Conservation (phyloP, 2,113 vertebrate genomes). For the Gasterosteus aculeatus region DNA sequence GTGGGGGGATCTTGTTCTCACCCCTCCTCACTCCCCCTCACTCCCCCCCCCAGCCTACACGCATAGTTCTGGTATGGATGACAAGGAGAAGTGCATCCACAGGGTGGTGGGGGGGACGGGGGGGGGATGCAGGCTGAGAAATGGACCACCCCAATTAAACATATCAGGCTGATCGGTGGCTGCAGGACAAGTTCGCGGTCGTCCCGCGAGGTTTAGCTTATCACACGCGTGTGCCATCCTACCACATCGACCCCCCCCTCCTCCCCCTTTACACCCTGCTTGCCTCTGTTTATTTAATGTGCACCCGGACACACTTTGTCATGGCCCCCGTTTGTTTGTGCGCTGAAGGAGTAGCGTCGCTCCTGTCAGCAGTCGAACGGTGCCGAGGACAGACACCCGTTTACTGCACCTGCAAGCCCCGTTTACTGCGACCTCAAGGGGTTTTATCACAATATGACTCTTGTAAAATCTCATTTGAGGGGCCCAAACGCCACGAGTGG, state of each 20-base stretch:
- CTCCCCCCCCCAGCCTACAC: slow-evolving; percentile 57
- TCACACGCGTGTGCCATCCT: slow-evolving; percentile 52
- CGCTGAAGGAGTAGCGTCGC: not conserved
- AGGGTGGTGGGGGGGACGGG: slow-evolving; percentile 45
- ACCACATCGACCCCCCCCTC: slow-evolving; percentile 36
- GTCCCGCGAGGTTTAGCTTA: slow-evolving; percentile 71
- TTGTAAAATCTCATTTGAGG: slow-evolving; percentile 61
- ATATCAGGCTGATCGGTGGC: slow-evolving; percentile 75
- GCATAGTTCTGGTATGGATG: slow-evolving; percentile 67
- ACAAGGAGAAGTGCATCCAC: slow-evolving; percentile 62
- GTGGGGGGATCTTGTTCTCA: slow-evolving; percentile 68
- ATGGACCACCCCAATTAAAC: slow-evolving; percentile 80
- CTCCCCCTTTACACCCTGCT: not conserved
- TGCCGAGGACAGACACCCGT: slow-evolving; percentile 21
- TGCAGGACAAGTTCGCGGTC: slow-evolving; percentile 70
- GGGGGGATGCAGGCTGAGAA: slow-evolving; percentile 35
- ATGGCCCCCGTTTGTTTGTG: not conserved
- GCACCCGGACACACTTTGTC: not conserved
- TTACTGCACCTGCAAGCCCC: slow-evolving; percentile 60
- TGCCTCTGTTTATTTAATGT: slow-evolving; percentile 23
- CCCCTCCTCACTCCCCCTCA: not conserved
- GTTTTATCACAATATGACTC: slow-evolving; percentile 61
- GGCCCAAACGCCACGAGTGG: slow-evolving; percentile 11
- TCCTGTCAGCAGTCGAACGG: not conserved
- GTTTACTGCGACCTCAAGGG: slow-evolving; percentile 30